Evolutionary conservation across 2,797 vertebrate species (phyloP).

Genomic region (Lithobates pipiens): DNA sequence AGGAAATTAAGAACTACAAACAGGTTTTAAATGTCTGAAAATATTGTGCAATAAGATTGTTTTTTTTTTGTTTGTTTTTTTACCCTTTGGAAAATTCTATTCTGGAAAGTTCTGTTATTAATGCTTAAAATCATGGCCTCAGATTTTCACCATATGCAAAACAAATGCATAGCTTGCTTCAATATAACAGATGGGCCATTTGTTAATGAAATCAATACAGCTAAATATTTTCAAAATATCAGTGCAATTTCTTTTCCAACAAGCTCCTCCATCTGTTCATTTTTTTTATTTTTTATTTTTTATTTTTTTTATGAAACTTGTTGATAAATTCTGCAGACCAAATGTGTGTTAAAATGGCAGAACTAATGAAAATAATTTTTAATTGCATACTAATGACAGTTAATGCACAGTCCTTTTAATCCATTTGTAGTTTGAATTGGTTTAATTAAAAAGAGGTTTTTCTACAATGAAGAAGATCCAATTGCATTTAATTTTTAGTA

Average conservation of each 20-base stretch:
- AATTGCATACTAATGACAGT: not conserved
- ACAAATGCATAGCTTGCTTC: not conserved
- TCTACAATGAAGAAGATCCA: no score
- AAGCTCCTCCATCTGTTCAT: conserved; percentile 30
- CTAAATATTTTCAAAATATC: conserved; percentile 54
- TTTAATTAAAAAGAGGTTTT: no score
- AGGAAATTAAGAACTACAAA: no score
- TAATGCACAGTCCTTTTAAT: no score
- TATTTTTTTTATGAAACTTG: not conserved
- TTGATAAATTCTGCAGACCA: not conserved
- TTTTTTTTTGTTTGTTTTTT: no score
- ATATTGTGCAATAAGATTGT: no score
- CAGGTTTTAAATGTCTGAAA: no score
- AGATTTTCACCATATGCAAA: not conserved
- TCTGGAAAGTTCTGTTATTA: not conserved
- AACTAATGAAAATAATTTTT: not conserved
- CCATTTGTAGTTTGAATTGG: no score
- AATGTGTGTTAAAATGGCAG: not conserved
- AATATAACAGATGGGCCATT: conserved; percentile 37
- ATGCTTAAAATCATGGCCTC: not conserved
- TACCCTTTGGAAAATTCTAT: not conserved
- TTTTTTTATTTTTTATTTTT: not conserved
- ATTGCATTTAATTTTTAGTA: no score
- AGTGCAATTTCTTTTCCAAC: conserved; percentile 5
- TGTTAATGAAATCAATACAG: conserved; percentile 34